Evolutionary conservation across 2,888 invertebrate species (phyloP).

Genomic region (Cynaeus angustus): DNA sequence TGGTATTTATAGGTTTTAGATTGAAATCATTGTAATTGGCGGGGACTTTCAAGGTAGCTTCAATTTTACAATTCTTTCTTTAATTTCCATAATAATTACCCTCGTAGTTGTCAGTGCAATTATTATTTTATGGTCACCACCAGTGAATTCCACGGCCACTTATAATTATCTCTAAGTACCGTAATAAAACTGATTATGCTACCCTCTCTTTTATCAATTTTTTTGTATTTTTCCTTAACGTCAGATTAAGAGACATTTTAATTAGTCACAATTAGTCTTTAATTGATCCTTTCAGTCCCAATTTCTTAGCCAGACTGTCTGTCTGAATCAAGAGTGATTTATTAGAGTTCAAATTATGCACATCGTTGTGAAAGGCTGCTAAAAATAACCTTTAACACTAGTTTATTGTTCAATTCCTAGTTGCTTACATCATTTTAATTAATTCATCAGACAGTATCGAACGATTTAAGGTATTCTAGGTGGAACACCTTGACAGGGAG

Average conservation of each 20-base stretch:
- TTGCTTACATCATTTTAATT: constrained; percentile 40
- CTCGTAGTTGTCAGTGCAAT: neutral
- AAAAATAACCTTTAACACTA: constrained; percentile 34
- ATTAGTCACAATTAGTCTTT: constrained; percentile 20
- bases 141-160: constrained; percentile 20
- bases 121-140: constrained; percentile 17
- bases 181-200: constrained; percentile 12
- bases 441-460: constrained; percentile 14
- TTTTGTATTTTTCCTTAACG: neutral
- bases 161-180: constrained; percentile 21
- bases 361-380: constrained; percentile 37
- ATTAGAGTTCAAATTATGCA: constrained; percentile 40
- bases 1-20: constrained; percentile 4
- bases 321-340: constrained; percentile 41
- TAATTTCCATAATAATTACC: neutral
- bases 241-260: constrained; percentile 12
- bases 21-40: neutral
- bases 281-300: constrained; percentile 28
- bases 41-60: constrained; percentile 10
- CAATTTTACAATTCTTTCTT: constrained; percentile 1
- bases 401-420: constrained; percentile 34
- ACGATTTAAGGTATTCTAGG: neutral
- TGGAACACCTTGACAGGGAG: neutral
- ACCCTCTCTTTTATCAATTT: neutral
- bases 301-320: constrained; percentile 37